A percentile compares a stretch with the other conserved stretches of the same genome.
Conservation (phyloP, 2,113 vertebrate genomes). For the Paraplagusia blochii region DNA sequence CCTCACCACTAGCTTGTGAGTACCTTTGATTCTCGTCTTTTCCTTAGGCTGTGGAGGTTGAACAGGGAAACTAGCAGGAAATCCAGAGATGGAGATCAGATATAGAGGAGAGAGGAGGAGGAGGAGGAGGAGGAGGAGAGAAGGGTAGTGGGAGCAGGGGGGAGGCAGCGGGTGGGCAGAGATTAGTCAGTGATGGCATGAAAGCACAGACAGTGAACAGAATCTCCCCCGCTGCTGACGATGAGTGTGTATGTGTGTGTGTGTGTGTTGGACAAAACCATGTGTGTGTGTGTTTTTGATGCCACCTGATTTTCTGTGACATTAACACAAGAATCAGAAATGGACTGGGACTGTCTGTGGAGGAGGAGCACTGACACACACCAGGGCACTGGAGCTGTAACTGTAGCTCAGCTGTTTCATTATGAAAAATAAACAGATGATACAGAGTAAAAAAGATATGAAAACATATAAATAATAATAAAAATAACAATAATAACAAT, state of each 20-base stretch:
- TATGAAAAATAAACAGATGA: too few species aligned
- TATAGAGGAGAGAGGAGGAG: slow-evolving; percentile 7
- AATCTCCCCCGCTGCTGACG: not conserved
- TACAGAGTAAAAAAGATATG: too few species aligned
- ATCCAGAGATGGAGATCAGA: slow-evolving; percentile 26
- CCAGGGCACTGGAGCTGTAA: too few species aligned
- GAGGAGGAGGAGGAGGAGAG: slow-evolving; percentile 16
- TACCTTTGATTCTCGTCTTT: slow-evolving; percentile 13
- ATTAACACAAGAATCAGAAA: too few species aligned
- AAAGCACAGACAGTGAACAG: not conserved
- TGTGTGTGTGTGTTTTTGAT: not conserved
- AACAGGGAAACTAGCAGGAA: slow-evolving; percentile 4
- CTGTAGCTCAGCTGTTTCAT: too few species aligned
- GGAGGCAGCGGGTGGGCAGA: slow-evolving; percentile 14
- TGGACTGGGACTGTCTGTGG: too few species aligned
- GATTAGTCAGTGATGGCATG: slow-evolving; percentile 28
- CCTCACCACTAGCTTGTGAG: slow-evolving; percentile 54
- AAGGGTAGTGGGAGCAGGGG: slow-evolving; percentile 10
- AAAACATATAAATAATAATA: too few species aligned
- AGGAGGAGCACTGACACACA: too few species aligned
- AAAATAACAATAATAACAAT: too few species aligned
- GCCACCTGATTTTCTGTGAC: too few species aligned
- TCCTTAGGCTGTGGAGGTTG: slow-evolving; percentile 1
- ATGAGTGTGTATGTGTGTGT: slow-evolving; percentile 3
- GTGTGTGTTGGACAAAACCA: too few species aligned